phyloP scores from a whole-genome alignment of 1,140 invertebrate genomes.

The Anoplophora glabripennis region DNA sequence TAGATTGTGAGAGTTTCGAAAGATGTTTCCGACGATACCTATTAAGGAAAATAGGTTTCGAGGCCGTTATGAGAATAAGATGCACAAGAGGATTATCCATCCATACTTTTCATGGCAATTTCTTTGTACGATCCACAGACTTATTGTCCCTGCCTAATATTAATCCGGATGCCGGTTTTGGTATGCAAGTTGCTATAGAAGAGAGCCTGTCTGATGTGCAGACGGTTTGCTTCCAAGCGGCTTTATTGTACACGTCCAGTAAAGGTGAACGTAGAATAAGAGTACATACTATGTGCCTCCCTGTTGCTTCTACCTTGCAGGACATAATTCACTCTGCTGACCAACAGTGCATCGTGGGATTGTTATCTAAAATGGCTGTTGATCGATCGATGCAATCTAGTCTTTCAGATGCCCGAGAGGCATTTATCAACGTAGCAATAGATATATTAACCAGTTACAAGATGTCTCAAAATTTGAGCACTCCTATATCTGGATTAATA shows the following conservation, averaged over 20 bases:
- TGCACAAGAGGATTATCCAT: constrained; percentile 91
- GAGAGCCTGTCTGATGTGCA: constrained; percentile 84
- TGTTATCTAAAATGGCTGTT: constrained; percentile 96
- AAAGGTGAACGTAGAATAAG: constrained; percentile 96
- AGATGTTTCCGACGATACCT: constrained; percentile 84
- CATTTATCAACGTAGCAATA: constrained; percentile 90
- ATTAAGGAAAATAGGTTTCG: constrained; percentile 96
- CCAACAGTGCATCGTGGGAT: constrained; percentile 88
- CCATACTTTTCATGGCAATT: constrained; percentile 99
- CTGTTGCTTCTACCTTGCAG: constrained; percentile 77
- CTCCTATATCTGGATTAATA: constrained; percentile 61
- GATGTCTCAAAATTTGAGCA: constrained; percentile 63
- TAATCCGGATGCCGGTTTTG: constrained; percentile 97
- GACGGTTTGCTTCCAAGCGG: constrained; percentile 95
- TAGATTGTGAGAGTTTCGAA: constrained; percentile 73
- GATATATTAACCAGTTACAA: constrained; percentile 87
- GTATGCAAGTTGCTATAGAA: constrained; percentile 95
- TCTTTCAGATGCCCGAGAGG: constrained; percentile 90
- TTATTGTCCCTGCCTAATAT: constrained; percentile 94
- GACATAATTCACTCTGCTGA: constrained; percentile 93
- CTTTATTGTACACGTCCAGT: constrained; percentile 95
- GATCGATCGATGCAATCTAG: constrained; percentile 85
- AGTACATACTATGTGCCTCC: constrained; percentile 95
- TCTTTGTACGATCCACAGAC: constrained; percentile 98
- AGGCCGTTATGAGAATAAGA: constrained; percentile 96